Base-by-base conservation (phyloP, 2,113 vertebrate species). In the Catharus minimus region DNA sequence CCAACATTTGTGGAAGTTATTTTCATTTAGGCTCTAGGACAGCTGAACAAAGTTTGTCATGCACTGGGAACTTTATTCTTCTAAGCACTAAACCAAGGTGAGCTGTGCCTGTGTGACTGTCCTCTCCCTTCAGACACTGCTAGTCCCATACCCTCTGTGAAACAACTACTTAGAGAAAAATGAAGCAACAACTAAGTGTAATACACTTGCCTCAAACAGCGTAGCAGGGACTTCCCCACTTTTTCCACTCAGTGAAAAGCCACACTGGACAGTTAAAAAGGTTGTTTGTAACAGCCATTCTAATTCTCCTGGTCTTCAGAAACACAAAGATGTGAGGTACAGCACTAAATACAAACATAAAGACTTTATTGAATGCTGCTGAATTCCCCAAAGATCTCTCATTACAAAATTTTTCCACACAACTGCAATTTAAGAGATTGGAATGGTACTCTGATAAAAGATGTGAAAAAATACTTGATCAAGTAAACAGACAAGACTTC, bases 301-400 rank as follows among this genome's bases (percentile, higher is more conserved):
- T 58, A 36, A 6, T 36, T 5, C 50, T 79, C 41, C 82, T 78
- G 62, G 57, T 38, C 77, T 86, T 60, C 53, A 56, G 28, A 58
- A 75, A 94, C 75, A 84, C 73, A 95, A 95, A 95, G 62, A 95
- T 88, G 65, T 69, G 66, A 97, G 86, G 62, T 88, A 97, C 97
- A 96, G 95, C 98, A 97, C 92, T 93, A 97, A 98, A 97, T 99
- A 99, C 97, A 99, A 99, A 99, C 98, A 98, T 98, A 98, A 97
- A 98, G 98, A 98, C 98, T 99, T 99, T 99, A 99, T 99, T 98
- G 98, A 97, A 98, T 97, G 98, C 97, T 98, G 98, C 97, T 98
- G 94, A 97, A 96, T 98, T 98, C 97, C 98, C 97, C 97, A 97
- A 98, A 98, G 97, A 96, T 98, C 97, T 98, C 97, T 94, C 97